Base-by-base conservation (phyloP, 2,888 invertebrate species). In the Elegia similella region DNA sequence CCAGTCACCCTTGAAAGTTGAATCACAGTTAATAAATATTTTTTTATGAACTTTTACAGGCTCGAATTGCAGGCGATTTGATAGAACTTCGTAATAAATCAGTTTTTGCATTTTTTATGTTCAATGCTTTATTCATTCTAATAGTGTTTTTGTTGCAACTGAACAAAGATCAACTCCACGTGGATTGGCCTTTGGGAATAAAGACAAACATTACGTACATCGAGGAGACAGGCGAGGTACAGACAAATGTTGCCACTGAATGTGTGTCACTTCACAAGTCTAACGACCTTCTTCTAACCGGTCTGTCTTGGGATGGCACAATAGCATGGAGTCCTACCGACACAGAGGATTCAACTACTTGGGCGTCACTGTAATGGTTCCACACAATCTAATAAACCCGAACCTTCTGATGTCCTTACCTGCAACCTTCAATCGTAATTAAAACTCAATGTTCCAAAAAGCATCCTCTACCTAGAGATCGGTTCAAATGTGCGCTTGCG, bases 51-150 rank as follows among this genome's bases (percentile, higher is more conserved):
- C 80, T 86, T 88, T 93, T 93, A 89, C 94, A 97, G 97, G 96
- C 95, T 84, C 94, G 97, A 85, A 96, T 97, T 81, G 97, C 97
- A 80, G 93, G 93, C 78, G 98, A 98, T 91, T 94, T 99, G 89
- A 94, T 97, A 85, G 98, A 98, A 85, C 95, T 99, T 83, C 94
- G 99, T 83, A 99, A 99, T 95, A 98, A 98, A 92, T 97, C 97
- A 80, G 98, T 98, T 82, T 98, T 98, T 92, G 97, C 97, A 85
- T 98, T 99, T 95, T 96, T 99, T 93, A 99, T 99, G 98, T 96
- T 99, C 94, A 99, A 99, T 95, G 97, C 98, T 90, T 95, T 99
- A 85, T 99, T 99, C 95, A 98, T 99, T 88, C 95, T 99, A 93
- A 97, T 98, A 92, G 98, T 99, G 84, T 98, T 99, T 93, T 96